These are phyloP conservation scores for Microctenopoma steveboyesi DNA, from an alignment of 2,797 vertebrate genomes.

Conservation along the genomic window DNA sequence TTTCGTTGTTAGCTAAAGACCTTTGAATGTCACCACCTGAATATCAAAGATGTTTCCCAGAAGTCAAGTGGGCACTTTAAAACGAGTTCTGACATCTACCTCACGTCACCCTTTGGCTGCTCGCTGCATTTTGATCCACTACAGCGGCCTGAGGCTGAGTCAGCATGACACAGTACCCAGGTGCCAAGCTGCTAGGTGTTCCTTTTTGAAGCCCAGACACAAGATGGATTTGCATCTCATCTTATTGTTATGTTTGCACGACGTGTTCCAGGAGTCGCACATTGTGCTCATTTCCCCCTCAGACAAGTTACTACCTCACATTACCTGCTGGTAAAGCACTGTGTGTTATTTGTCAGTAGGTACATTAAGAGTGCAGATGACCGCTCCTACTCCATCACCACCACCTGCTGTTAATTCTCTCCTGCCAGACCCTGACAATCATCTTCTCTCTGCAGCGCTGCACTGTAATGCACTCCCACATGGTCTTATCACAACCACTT, in stretches of 20 bases:
- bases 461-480: slow-evolving; percentile 71
- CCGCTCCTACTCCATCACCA: slow-evolving; percentile 38
- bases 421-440: slow-evolving; percentile 53
- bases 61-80: slow-evolving; percentile 27
- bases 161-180: slow-evolving; percentile 54
- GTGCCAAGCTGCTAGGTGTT: slow-evolving; percentile 50
- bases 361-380: slow-evolving; percentile 36
- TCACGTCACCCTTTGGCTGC: slow-evolving; percentile 49
- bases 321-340: slow-evolving; percentile 1
- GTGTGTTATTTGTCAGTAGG: slow-evolving; percentile 31
- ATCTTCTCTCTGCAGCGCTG: slow-evolving; percentile 52
- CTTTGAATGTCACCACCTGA: slow-evolving; percentile 9
- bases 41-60: slow-evolving; percentile 21
- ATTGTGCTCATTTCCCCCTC: neutral
- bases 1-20: neutral
- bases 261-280: slow-evolving; percentile 7
- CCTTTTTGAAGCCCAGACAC: slow-evolving; percentile 28
- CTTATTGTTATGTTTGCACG: slow-evolving; percentile 21
- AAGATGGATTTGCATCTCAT: slow-evolving; percentile 36
- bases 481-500: slow-evolving; percentile 69
- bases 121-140: slow-evolving; percentile 52
- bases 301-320: neutral
- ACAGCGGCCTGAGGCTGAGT: slow-evolving; percentile 56
- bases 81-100: slow-evolving; percentile 48
- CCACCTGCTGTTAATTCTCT: slow-evolving; percentile 62